Evolutionary conservation across 2,797 vertebrate species (phyloP).

Genomic region (Microcaecilia unicolor): DNA sequence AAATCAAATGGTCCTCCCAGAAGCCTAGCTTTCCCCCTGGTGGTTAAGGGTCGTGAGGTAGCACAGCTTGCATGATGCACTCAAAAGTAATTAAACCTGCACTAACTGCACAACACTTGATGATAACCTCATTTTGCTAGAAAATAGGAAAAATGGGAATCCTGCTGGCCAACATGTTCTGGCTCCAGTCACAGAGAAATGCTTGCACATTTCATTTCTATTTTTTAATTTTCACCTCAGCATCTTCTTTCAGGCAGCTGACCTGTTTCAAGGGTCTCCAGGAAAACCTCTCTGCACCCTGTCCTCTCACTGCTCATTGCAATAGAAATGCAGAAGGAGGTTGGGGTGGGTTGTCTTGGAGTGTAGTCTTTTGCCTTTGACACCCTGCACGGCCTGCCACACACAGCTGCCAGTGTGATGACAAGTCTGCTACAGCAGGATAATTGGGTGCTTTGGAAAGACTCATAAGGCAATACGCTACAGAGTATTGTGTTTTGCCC

Average conservation of each 20-base stretch:
- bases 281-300: not conserved
- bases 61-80: too few species aligned
- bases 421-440: conserved; percentile 37
- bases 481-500: conserved; percentile 33
- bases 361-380: conserved; percentile 51
- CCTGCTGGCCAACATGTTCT: too few species aligned
- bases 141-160: too few species aligned
- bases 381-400: conserved; percentile 22
- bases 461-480: conserved; percentile 55
- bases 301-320: conserved; percentile 14
- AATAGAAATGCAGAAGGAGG: conserved; percentile 33
- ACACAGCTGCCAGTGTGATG: conserved; percentile 50
- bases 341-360: conserved; percentile 17
- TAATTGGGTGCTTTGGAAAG: conserved; percentile 66
- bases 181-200: not conserved
- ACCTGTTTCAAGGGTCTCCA: conserved; percentile 2
- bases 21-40: too few species aligned
- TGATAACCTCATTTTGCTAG: too few species aligned
- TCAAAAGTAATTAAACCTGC: too few species aligned
- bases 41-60: too few species aligned
- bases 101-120: too few species aligned
- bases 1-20: too few species aligned
- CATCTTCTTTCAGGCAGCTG: conserved; percentile 1
- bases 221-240: not conserved
- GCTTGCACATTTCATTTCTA: not conserved